A percentile compares a stretch with the other conserved stretches of the same genome.
These are phyloP conservation scores for Mormyrops attenuatus DNA, from an alignment of 2,797 vertebrate species.

Conservation along the genomic window DNA sequence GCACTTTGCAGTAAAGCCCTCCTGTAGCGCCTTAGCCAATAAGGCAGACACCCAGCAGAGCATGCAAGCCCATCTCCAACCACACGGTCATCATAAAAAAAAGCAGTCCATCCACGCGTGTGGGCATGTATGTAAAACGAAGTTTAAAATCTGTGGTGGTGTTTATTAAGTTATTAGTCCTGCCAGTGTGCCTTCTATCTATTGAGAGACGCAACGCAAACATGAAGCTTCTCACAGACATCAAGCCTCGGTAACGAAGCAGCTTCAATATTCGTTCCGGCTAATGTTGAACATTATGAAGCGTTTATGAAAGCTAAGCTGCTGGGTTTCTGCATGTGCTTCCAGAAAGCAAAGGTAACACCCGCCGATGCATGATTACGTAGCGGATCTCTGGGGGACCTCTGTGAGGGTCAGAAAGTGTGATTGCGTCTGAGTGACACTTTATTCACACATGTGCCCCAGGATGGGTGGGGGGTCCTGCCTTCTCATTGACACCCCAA, in stretches of 20 bases:
- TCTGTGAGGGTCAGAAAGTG: neutral
- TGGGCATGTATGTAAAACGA: neutral
- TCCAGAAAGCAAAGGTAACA: neutral
- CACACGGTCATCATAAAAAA: neutral
- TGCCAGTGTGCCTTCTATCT: neutral
- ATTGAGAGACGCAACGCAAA: neutral
- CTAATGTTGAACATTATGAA: neutral
- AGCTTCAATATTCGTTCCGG: neutral
- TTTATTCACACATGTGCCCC: neutral
- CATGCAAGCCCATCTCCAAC: neutral
- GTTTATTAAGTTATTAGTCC: neutral
- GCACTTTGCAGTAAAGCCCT: neutral
- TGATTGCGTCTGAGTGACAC: neutral
- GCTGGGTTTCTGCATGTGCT: neutral
- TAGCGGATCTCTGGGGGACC: neutral
- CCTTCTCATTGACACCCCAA: neutral
- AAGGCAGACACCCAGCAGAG: neutral
- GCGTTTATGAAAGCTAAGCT: neutral
- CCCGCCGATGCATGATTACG: neutral
- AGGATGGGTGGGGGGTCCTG: neutral
- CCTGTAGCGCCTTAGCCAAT: neutral
- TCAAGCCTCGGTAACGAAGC: neutral
- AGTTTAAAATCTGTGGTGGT: neutral
- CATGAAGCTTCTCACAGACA: neutral
- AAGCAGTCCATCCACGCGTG: neutral